Evolutionary conservation across 2,888 invertebrate genomes (phyloP), one percentile per base, ranked within the genome.

Genomic region (Volucella bombylans): DNA sequence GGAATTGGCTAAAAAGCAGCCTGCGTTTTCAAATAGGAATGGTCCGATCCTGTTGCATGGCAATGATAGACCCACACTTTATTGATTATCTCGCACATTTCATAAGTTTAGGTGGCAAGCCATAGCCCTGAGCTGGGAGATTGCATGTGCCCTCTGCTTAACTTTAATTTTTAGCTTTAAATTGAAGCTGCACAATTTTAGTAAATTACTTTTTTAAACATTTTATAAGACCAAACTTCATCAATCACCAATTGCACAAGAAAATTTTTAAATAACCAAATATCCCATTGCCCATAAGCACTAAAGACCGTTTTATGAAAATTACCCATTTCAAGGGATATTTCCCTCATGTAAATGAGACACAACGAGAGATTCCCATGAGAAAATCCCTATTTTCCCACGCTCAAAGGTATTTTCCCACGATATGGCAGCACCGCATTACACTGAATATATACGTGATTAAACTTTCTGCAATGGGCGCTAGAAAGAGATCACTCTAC

Each of bases 381-480:
- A 87, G 86, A 87, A 88, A 87, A 87, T 89, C 87, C 87, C 88
- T 87, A 88, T 89, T 89, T 89, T 90, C 89, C 89, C 89, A 90
- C 89, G 89, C 89, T 89, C 86, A 86, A 80, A 87, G 89, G 89
- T 88, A 89, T 89, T 89, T 89, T 89, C 89, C 89, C 89, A 89
- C 89, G 88, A 87, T 86, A 87, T 87, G 87, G 89, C 87, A 87
- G 87, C 88, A 88, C 86, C 88, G 87, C 87, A 87, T 87, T 87
- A 87, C 88, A 87, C 87, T 87, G 87, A 71, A 50, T 78, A 54
- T 50, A 47, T 59, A 77, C 82, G 86, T 72, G 83, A 86, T 80
- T 86, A 87, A 87, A 86, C 83, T 87, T 87, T 87, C 85, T 86
- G 87, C 86, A 87, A 87, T 87, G 86, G 86, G 81, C 68, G 85